Base-by-base conservation (phyloP, 1,140 invertebrate genomes). In the Holotrichia oblita region DNA sequence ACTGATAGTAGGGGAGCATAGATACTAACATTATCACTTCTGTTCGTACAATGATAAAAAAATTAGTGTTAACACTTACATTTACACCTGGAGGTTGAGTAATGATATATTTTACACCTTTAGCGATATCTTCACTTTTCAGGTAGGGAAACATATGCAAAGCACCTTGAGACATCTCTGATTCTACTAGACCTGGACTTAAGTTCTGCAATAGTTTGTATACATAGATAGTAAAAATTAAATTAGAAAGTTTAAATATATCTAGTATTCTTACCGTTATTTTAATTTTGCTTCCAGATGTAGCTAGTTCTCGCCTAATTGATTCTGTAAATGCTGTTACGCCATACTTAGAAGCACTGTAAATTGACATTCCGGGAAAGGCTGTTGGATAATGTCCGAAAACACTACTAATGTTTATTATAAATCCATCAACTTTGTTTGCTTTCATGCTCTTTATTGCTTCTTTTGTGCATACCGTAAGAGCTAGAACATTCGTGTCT, bases 401-500 rank as follows among this genome's bases (percentile, higher is more conserved):
- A 9, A 75, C 7, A 42, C 73, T 75, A 48, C 34, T 20, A 10
- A 75, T 75, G 3, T 75, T 41, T 22, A 42, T n/a, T 75, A 75
- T 41, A 20, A 24, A 17, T 12, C 73, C 73, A 22, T 42, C 73
- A 24, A 75, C 40, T 10, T 41, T 8, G 20, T 75, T 75, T 12
- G 73, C 73, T 75, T 48, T 40, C 73, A 75, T 75, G 6, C n/a
- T 48, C n/a, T 22, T 75, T 20, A 75, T n/a, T 0, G 10, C 73
- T 20, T 75, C 73, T 3, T 20, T 24, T 27, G 61, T 69, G 20
- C 17, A 10, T 34, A 69, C 2, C 4, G 61, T 14, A 24, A 69
- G 6, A 69, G 61, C 61, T 24, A 61, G 0, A 1, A 61, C 9
- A 69, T 69, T 69, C 1, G 61, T 69, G 8, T 27, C 14, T 14